These are phyloP conservation scores for Sebastes jordani DNA, from an alignment of 2,797 vertebrate species.

Conservation along the genomic window DNA sequence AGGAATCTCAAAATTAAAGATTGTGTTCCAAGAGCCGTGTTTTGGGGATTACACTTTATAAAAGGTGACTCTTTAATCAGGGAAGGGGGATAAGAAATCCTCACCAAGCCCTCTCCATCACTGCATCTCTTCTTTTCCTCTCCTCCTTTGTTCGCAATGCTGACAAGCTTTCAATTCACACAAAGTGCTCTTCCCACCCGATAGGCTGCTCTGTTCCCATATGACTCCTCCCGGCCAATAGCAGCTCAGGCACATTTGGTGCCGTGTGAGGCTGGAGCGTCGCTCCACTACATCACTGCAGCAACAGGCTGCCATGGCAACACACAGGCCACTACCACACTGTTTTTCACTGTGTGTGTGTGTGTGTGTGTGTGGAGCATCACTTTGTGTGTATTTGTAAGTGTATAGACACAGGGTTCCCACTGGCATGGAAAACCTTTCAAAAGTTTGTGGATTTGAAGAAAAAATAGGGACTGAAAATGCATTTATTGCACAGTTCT, in stretches of 20 bases:
- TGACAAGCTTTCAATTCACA: constrained; percentile 81
- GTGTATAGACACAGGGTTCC: constrained; percentile 34
- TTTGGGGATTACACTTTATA: background rate
- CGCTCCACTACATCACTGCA: constrained; percentile 78
- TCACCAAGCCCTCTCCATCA: constrained; percentile 48
- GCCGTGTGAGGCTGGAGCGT: constrained; percentile 74
- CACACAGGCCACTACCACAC: constrained; percentile 74
- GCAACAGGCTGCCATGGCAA: constrained; percentile 86
- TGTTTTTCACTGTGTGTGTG: constrained; percentile 5
- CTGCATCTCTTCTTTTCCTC: constrained; percentile 57
- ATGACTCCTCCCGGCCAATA: constrained; percentile 68
- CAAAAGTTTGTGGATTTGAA: constrained; percentile 40
- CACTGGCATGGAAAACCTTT: constrained; percentile 29
- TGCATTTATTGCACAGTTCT: background rate
- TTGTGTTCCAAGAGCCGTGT: background rate
- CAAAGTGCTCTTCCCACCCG: constrained; percentile 71
- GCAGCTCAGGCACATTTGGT: constrained; percentile 74
- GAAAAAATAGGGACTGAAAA: background rate
- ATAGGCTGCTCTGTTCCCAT: constrained; percentile 71
- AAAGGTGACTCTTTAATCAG: background rate
- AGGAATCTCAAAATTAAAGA: background rate
- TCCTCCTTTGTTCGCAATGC: constrained; percentile 74
- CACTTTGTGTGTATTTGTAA: constrained; percentile 42
- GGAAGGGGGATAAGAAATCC: constrained; percentile 38
- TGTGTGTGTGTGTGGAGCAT: constrained; percentile 5